Evolutionary conservation across 2,888 invertebrate genomes (phyloP).

Genomic region (Heteromurus nitidus): DNA sequence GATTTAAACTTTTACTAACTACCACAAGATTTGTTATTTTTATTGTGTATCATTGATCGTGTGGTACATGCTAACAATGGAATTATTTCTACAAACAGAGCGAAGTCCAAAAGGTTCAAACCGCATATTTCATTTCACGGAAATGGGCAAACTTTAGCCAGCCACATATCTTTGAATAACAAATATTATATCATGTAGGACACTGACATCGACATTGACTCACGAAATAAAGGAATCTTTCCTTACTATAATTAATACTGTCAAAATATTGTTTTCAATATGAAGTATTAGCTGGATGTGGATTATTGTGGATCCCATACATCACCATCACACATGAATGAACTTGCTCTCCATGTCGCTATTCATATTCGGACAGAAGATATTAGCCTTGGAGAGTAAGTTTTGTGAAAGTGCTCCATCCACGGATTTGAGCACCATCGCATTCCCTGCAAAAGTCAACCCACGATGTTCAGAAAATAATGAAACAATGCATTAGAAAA

Average conservation of each 20-base stretch:
- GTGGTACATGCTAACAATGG: no score
- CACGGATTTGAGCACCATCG: conserved; percentile 58
- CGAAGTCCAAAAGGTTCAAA: no score
- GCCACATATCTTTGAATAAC: not conserved
- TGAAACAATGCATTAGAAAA: not conserved
- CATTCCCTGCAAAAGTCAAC: conserved; percentile 50
- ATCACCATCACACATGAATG: conserved; percentile 28
- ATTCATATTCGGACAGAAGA: conserved; percentile 65
- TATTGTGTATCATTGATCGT: no score
- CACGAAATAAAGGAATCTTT: not conserved
- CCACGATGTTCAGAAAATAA: not conserved
- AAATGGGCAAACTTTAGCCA: no score
- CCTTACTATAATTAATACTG: not conserved
- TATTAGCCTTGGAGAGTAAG: conserved; percentile 56
- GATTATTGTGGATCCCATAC: no score
- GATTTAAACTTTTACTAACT: no score
- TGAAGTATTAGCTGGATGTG: no score
- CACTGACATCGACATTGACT: not conserved
- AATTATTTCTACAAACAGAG: no score
- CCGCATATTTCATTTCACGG: no score
- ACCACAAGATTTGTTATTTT: no score
- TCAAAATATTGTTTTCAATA: not conserved
- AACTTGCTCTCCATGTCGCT: conserved; percentile 41
- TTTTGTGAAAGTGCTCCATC: conserved; percentile 64
- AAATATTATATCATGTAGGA: not conserved